These are phyloP conservation scores for Parnassius glacialis DNA, from an alignment of 2,888 invertebrate species.

Conservation along the genomic window DNA sequence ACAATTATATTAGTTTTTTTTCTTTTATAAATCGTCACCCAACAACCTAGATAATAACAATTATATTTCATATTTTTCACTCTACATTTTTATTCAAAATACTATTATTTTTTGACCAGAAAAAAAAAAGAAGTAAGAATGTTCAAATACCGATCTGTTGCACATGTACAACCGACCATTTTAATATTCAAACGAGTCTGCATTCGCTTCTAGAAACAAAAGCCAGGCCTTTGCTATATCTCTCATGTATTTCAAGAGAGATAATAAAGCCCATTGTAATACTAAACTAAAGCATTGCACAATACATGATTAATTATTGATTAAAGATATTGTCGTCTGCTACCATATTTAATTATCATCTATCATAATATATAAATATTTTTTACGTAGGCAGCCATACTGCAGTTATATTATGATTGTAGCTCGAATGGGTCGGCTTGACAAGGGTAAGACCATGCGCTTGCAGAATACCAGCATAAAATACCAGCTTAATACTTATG, in stretches of 20 bases:
- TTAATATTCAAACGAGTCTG: conserved; percentile 21
- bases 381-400: too few species aligned
- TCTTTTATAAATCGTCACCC: not conserved
- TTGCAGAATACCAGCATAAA: too few species aligned
- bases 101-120: too few species aligned
- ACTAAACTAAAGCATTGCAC: not conserved
- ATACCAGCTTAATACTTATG: too few species aligned
- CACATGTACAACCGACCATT: conserved; percentile 13
- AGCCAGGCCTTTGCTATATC: conserved; percentile 36
- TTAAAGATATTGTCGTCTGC: too few species aligned
- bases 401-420: too few species aligned
- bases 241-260: conserved; percentile 5
- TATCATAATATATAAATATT: too few species aligned
- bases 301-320: not conserved
- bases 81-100: conserved; percentile 1
- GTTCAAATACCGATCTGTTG: conserved; percentile 13
- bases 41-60: too few species aligned
- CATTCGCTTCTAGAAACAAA: conserved; percentile 46
- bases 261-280: conserved; percentile 2
- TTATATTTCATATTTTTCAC: not conserved
- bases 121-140: conserved; percentile 14
- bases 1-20: not conserved
- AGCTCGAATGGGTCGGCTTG: too few species aligned
- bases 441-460: too few species aligned
- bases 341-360: too few species aligned